These are phyloP conservation scores for Mustela lutreola DNA, from an alignment of 2,113 vertebrate species.

Conservation along the genomic window DNA sequence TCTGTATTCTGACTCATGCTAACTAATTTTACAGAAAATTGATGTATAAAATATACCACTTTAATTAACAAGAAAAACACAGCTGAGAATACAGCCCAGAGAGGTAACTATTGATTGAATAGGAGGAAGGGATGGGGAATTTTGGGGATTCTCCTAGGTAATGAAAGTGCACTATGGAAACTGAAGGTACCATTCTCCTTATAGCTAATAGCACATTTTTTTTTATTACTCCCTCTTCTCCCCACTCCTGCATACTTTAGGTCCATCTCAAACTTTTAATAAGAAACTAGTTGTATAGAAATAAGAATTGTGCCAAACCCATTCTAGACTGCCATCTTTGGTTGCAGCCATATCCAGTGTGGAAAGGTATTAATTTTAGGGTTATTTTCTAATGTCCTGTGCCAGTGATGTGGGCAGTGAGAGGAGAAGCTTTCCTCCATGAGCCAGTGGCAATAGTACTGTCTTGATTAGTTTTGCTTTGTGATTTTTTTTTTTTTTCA, in stretches of 20 bases:
- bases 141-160: not conserved
- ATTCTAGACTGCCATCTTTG: not conserved
- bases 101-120: not conserved
- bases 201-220: not conserved
- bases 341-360: no score
- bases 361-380: not conserved
- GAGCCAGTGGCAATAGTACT: not conserved
- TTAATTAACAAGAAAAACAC: not conserved
- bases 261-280: not conserved
- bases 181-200: no score
- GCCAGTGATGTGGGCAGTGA: not conserved
- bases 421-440: not conserved
- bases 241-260: not conserved
- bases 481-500: not conserved
- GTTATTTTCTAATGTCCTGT: not conserved
- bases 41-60: not conserved
- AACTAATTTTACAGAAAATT: not conserved
- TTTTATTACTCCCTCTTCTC: rapidly evolving
- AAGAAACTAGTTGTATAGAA: not conserved
- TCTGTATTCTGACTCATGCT: not conserved
- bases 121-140: not conserved
- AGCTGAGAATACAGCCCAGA: not conserved
- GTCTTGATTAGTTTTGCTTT: not conserved
- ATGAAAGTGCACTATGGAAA: not conserved
- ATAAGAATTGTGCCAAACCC: not conserved